A percentile compares a stretch with the other conserved stretches of the same genome.
These are phyloP conservation scores for Microdon myrmicae DNA, from an alignment of 2,888 invertebrate genomes.

Conservation along the genomic window DNA sequence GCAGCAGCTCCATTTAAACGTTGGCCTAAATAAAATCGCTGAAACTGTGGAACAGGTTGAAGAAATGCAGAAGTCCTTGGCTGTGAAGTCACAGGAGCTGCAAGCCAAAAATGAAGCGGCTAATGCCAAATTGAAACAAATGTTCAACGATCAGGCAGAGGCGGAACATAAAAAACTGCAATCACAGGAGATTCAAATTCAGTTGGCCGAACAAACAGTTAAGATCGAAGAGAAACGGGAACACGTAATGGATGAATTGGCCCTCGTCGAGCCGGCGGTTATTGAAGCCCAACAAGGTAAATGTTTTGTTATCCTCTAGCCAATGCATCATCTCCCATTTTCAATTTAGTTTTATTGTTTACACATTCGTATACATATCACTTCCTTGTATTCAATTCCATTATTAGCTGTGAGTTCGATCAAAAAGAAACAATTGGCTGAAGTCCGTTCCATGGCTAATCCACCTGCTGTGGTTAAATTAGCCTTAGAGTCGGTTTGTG, in stretches of 20 bases:
- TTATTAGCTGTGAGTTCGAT: constrained; percentile 91
- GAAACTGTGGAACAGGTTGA: constrained; percentile 99
- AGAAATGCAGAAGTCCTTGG: constrained; percentile 98
- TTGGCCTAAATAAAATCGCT: constrained; percentile 97
- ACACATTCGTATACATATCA: constrained; percentile 30
- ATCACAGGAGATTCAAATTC: constrained; percentile 93
- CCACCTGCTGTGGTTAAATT: constrained; percentile 92
- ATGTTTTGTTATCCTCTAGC: constrained; percentile 29
- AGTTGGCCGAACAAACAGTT: constrained; percentile 87
- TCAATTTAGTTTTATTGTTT: constrained; percentile 39
- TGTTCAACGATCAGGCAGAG: constrained; percentile 99
- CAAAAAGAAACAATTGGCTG: constrained; percentile 95
- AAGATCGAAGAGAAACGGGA: constrained; percentile 93
- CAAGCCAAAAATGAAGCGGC: constrained; percentile 99
- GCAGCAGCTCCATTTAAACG: constrained; percentile 97
- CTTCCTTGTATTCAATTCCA: constrained; percentile 47
- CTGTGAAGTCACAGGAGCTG: constrained; percentile 92
- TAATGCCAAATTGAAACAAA: constrained; percentile 98
- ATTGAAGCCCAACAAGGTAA: constrained; percentile 97
- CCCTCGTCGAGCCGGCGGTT: constrained; percentile 98
- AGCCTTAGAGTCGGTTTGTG: constrained; percentile 94
- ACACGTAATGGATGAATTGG: constrained; percentile 95
- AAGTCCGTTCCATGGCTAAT: constrained; percentile 93
- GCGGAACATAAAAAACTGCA: constrained; percentile 99
- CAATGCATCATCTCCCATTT: constrained; percentile 32